Evolutionary conservation across 2,113 vertebrate genomes (phyloP).

Genomic region (Accipiter virgatus): DNA sequence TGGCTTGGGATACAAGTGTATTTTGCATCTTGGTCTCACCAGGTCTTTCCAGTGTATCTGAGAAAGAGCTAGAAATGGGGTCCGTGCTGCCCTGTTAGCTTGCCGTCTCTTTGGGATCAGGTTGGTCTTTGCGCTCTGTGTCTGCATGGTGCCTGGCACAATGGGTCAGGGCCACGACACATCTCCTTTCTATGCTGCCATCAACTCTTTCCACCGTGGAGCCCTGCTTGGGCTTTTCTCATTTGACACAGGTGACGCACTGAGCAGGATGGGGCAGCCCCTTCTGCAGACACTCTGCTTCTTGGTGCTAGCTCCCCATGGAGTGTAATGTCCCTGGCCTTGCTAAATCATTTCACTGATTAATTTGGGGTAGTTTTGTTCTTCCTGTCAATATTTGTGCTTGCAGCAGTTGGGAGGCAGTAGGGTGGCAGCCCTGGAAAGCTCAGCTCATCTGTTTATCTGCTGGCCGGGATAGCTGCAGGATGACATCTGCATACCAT

Average conservation of each 20-base stretch:
- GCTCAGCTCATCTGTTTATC: conserved; percentile 53
- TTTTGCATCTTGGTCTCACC: not conserved
- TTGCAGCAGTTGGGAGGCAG: not conserved
- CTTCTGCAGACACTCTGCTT: not conserved
- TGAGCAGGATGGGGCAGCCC: not conserved
- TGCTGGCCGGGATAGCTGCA: not conserved
- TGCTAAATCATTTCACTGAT: not conserved
- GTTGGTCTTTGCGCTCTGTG: not conserved
- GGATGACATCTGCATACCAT: conserved; percentile 59
- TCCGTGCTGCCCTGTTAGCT: not conserved
- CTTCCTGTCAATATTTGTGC: conserved; percentile 62
- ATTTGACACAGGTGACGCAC: rapidly evolving
- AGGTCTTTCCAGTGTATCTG: not conserved
- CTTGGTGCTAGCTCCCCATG: rapidly evolving
- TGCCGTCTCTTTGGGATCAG: not conserved
- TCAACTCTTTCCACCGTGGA: not conserved
- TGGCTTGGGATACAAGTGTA: not conserved
- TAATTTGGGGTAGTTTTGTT: not conserved
- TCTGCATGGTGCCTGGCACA: not conserved
- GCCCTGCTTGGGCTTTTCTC: not conserved
- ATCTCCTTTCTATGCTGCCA: not conserved
- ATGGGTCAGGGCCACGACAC: not conserved
- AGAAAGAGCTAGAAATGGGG: not conserved
- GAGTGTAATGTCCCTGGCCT: not conserved
- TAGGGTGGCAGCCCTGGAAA: conserved; percentile 34